Evolutionary conservation across 2,888 invertebrate species (phyloP).

Genomic region (Mechanitis messenoides): DNA sequence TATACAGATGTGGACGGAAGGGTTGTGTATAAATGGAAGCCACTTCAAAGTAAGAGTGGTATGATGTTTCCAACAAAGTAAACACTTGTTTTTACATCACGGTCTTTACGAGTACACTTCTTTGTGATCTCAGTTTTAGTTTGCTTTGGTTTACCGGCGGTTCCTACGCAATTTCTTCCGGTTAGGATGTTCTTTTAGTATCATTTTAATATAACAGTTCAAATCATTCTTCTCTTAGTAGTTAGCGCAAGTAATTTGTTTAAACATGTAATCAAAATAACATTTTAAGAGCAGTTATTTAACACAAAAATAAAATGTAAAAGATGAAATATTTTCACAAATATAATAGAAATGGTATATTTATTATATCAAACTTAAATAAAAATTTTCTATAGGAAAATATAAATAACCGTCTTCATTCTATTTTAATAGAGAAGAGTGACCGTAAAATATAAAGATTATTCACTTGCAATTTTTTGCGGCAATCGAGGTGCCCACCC

Average conservation of each 20-base stretch:
- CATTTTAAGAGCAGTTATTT: no score
- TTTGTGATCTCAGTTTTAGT: constrained; percentile 47
- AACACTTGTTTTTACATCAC: constrained; percentile 62
- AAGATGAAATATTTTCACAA: no score
- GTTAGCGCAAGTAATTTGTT: background rate
- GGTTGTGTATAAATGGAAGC: constrained; percentile 66
- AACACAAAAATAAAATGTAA: no score
- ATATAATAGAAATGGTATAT: no score
- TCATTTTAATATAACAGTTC: background rate
- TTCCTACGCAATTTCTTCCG: constrained; percentile 34
- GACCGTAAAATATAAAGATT: constrained; percentile 49
- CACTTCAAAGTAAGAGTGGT: constrained; percentile 63
- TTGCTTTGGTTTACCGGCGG: constrained; percentile 32
- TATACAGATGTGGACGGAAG: constrained; percentile 48
- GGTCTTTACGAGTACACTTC: constrained; percentile 57
- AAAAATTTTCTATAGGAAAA: constrained; percentile 7
- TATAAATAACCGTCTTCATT: constrained; percentile 14
- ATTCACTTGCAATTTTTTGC: constrained; percentile 53
- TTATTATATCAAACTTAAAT: no score
- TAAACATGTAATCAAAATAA: no score
- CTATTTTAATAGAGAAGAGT: constrained; percentile 31
- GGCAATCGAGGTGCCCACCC: constrained; percentile 42
- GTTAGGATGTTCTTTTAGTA: constrained; percentile 26
- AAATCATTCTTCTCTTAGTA: background rate
- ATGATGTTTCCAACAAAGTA: constrained; percentile 58